Conservation (phyloP, 2,113 vertebrate genomes). For the Euleptes europaea region DNA sequence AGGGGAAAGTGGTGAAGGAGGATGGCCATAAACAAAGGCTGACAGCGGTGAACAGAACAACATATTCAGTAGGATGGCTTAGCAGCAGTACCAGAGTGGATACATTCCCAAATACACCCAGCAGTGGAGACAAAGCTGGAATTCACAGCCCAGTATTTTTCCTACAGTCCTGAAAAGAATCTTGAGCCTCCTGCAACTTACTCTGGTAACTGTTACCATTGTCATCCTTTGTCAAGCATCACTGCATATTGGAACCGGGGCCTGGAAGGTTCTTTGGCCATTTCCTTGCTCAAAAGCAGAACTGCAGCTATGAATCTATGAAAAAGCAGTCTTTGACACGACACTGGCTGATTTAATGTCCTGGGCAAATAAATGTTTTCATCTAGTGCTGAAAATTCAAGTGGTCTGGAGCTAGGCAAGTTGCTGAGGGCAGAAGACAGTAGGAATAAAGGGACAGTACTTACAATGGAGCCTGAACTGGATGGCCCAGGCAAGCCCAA, state of each 20-base stretch:
- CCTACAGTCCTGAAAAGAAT: background rate
- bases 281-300: background rate
- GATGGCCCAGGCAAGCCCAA: no score
- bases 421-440: no score
- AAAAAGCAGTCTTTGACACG: background rate
- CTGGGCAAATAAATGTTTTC: no score
- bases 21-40: background rate
- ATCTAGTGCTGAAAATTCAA: no score
- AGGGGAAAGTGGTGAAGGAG: background rate
- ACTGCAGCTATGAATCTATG: background rate
- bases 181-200: background rate
- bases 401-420: no score
- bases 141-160: background rate
- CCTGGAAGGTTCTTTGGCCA: no score
- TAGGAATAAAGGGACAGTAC: no score
- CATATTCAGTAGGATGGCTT: background rate
- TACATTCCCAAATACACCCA: background rate
- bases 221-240: no score
- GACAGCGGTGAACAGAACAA: background rate
- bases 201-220: background rate
- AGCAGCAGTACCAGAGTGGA: background rate
- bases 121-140: background rate
- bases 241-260: background rate
- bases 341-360: no score
- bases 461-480: no score